Evolutionary conservation across 2,797 vertebrate species (phyloP), one percentile per base, ranked within the genome.

Genomic region (Sciaenops ocellatus): DNA sequence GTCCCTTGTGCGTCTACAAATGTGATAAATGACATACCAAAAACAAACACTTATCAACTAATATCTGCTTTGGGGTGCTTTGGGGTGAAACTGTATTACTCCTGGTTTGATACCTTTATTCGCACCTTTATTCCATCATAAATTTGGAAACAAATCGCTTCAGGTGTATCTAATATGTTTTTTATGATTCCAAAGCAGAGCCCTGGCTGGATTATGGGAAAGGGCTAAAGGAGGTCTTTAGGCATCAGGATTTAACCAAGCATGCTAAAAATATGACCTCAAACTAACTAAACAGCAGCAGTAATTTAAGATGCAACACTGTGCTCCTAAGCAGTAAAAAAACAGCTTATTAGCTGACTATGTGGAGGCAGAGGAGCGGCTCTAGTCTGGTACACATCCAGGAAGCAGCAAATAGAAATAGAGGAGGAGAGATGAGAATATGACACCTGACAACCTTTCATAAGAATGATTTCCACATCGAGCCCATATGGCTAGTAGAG

Each of bases 401-500:
- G 56, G 34, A 79, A 8, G 66, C 64, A 78, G 70, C 18, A 73
- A 69, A 82, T 26, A 70, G 20, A 73, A 75, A 68, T 9, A 69
- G 50, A 61, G 22, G 22, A 61, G 47, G 26, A 66, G 28, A 68
- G 30, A 77, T 30, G 51, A 79, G 26, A 69, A 57, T 34, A 67
- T 62, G 51, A 77, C 34, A 83, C 75, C 64, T 51, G 51, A 59
- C 62, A 69, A 59, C 59, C 48, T 73, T 68, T 83, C 63, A 56
- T 26, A 30, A 71, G 50, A 68, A 76, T 24, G 47, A 61, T 57
- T 78, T 81, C 77, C 48, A 74, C 65, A 64, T 64, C 28, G 20
- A 64, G 62, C 54, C 87, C 80, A 80, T 60, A 67, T 59, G 34
- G 56, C 69, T 86, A 78, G 59, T 57, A 65, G 68, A 78, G 57